Percentiles rank a stretch among this genome's conserved stretches.
Evolutionary conservation across 2,888 invertebrate species (phyloP).

Genomic region (Sesia apiformis): DNA sequence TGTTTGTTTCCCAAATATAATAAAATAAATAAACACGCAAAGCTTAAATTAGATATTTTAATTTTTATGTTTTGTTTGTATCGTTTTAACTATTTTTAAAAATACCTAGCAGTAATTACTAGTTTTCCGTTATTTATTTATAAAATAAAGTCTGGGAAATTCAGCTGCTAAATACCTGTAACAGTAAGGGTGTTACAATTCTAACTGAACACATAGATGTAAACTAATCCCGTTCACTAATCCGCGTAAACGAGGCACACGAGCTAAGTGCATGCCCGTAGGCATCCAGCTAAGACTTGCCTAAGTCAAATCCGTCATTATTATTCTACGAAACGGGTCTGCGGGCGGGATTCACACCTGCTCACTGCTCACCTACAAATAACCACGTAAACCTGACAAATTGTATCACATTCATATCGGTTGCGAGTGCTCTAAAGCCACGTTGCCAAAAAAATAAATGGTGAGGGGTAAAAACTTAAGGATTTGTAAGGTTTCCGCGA

Average conservation of each 20-base stretch:
- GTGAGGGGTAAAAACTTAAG: slow-evolving; percentile 25
- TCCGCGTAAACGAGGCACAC: slow-evolving; percentile 31
- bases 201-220: background rate
- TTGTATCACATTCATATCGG: slow-evolving; percentile 65
- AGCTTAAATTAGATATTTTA: no score
- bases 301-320: slow-evolving; percentile 67
- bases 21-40: no score
- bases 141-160: no score
- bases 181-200: no score
- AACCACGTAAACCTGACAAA: slow-evolving; percentile 68
- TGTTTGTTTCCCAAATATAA: no score
- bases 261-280: slow-evolving; percentile 3
- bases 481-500: slow-evolving; percentile 27
- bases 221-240: slow-evolving; percentile 13
- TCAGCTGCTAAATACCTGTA: no score
- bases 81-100: no score
- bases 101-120: no score
- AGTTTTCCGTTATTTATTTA: no score
- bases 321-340: slow-evolving; percentile 48
- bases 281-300: slow-evolving; percentile 33
- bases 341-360: slow-evolving; percentile 45
- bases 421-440: slow-evolving; percentile 32
- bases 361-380: slow-evolving; percentile 49
- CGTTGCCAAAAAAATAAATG: slow-evolving; percentile 43
- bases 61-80: no score